Evolutionary conservation across 2,888 invertebrate species (phyloP), one percentile per base, ranked within the genome.

Genomic region (Patella depressa): DNA sequence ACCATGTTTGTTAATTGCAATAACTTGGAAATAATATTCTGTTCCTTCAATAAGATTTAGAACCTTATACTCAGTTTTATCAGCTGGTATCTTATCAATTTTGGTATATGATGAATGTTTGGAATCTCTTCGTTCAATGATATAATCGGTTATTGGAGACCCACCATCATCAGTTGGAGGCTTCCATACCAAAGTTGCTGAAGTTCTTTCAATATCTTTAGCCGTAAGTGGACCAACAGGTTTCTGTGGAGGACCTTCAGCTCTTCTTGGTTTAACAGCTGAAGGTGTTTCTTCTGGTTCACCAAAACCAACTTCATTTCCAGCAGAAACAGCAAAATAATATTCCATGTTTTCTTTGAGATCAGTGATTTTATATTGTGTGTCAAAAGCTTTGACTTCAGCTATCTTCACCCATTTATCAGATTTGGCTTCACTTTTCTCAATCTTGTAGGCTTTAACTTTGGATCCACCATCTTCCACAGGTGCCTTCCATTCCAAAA

Each of bases 1-100:
- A 54, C 97, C 97, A 89, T 96, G 96, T 85, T 96, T 94, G 93
- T 97, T 97, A 78, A 96, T 93, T 0, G 97, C 96, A 0, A 96
- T 96, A 15, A 97, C 94, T 78, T 97, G 94, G 92, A 97, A 97
- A 90, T 96, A 95, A 90, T 97, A 97, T 54, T 85, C 82, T 54
- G 86, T 85, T 65, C 86, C 87, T 75, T 87, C 87, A 45, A 86
- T 81, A 24, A 90, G 83, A 81, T 85, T 88, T 79, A 53, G 80
- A 71, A 82, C 85, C 24, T 82, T 79, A 77, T 80, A 82, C 34
- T 81, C 79, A 73, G 84, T 85, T 76, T 84, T 83, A 78, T 81
- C 79, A 14, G 82, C 79, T 17, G 34, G 57, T 17, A 82, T 75
- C 57, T 76, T 77, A 74, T 84, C 83, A 65, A 87, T 79, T 3